phyloP scores from a whole-genome alignment of 2,888 invertebrate genomes.

The Yponomeuta sedellus region DNA sequence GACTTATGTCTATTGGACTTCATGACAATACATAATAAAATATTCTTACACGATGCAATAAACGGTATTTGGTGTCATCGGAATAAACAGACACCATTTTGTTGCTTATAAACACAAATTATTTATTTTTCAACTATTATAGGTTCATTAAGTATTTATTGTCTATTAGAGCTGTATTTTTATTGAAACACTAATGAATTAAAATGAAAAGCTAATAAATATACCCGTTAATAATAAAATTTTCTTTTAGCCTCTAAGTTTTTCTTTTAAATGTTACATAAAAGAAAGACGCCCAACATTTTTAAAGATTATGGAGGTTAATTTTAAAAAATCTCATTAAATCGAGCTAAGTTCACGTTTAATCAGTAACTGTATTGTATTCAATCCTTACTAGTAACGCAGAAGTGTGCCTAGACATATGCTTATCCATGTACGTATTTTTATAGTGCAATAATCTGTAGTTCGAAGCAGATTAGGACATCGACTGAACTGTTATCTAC shows the following conservation, averaged over 20 bases:
- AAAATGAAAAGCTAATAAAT: not conserved
- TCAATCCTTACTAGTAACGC: conserved; percentile 56
- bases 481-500: conserved; percentile 13
- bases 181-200: not conserved
- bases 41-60: too few species aligned
- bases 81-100: too few species aligned
- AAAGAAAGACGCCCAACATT: not conserved
- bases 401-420: conserved; percentile 74
- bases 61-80: too few species aligned
- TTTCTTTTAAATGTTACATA: too few species aligned
- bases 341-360: conserved; percentile 9
- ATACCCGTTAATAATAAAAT: too few species aligned
- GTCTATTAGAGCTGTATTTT: not conserved
- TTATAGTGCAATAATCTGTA: conserved; percentile 65
- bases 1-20: too few species aligned
- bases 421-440: conserved; percentile 64
- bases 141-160: not conserved
- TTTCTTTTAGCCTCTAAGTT: too few species aligned
- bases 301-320: conserved; percentile 6
- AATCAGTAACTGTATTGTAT: conserved; percentile 33
- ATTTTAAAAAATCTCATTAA: conserved; percentile 13
- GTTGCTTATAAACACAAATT: not conserved
- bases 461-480: conserved; percentile 46
- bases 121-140: not conserved
- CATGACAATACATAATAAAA: too few species aligned